Base-by-base conservation (phyloP, 2,113 vertebrate genomes). In the Brevimyrus niger region DNA sequence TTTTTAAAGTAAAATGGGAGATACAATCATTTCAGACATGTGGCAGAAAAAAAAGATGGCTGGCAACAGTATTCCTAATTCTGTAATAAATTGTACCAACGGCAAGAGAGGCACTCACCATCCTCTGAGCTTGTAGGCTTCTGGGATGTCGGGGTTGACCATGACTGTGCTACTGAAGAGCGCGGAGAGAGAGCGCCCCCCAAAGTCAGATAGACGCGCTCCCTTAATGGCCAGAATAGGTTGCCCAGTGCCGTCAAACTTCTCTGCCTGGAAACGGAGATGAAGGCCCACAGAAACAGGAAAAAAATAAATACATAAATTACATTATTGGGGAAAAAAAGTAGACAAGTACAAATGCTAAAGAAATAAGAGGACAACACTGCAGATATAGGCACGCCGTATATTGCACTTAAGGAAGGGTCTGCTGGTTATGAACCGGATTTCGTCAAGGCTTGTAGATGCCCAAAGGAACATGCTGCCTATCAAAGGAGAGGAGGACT, bases 101-200 rank as follows among this genome's bases (percentile, higher is more conserved):
- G 23, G 46, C 15, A 11, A 44, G 48, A 10, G 15, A 19, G 35
- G 2, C 23, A 94, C 97, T 89, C 95, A 99, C 98, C 98, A 99
- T 94, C 97, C 98, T 90, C 98, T 94, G 76, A 99, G 96, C 91
- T 99, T 99, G 92, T 98, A 97, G 42, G 98, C 96, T 94, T 99
- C 97, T 3, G 98, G 97, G 92, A 97, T 97, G 93, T 99, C 98
- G 6, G 98, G 98, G 94, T 99, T 99, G 93, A 98, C 88, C 93
- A 99, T 94, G 90, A 99, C 1, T 6, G 97, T 99, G 94, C 98
- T 99, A 1, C 96, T 98, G 89, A 97, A 97, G 55, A 98, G 93
- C 3, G 98, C 96, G 0, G 98, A 99, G 47, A 99, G 96, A 42
- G 98, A 99, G 48, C 98, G 95, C n/a, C 98, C 98, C 86, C 98